These are phyloP conservation scores for Grammomys surdaster DNA, from an alignment of 2,113 vertebrate genomes.

Conservation along the genomic window DNA sequence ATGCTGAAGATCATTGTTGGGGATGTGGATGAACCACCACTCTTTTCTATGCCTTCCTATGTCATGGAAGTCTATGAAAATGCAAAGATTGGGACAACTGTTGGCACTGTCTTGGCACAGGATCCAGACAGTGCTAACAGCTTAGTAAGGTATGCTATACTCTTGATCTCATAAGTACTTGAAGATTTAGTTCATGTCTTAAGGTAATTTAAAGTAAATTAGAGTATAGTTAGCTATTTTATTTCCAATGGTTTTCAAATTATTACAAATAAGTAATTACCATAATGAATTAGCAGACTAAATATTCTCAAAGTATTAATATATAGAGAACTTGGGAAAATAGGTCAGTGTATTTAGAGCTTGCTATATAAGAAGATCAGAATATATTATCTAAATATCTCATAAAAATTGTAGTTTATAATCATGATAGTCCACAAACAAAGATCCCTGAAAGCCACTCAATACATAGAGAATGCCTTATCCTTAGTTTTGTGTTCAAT, in stretches of 20 bases:
- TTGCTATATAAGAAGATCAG: neutral
- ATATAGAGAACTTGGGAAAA: neutral
- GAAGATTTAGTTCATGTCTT: neutral
- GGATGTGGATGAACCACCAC: conserved; percentile 95
- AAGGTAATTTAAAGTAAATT: neutral
- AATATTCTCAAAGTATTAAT: neutral
- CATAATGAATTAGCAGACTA: neutral
- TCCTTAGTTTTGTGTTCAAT: neutral
- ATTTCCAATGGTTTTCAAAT: neutral
- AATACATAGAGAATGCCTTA: neutral
- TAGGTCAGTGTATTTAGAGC: too few relatives aligned
- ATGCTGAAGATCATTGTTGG: conserved; percentile 96
- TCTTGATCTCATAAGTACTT: neutral
- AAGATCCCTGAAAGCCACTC: neutral
- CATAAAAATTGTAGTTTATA: neutral
- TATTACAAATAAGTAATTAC: neutral
- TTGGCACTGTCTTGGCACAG: conserved; percentile 95
- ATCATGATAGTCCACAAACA: neutral
- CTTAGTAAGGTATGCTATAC: conserved; percentile 91
- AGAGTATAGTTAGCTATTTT: neutral
- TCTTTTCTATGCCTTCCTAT: conserved; percentile 95
- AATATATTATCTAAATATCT: neutral
- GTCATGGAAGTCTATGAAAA: conserved; percentile 98
- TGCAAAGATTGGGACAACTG: conserved; percentile 89
- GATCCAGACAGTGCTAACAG: conserved; percentile 95